A percentile compares a stretch with the other conserved stretches of the same genome.
Conservation (phyloP, 2,113 vertebrate species). For the Sakesphorus luctuosus region DNA sequence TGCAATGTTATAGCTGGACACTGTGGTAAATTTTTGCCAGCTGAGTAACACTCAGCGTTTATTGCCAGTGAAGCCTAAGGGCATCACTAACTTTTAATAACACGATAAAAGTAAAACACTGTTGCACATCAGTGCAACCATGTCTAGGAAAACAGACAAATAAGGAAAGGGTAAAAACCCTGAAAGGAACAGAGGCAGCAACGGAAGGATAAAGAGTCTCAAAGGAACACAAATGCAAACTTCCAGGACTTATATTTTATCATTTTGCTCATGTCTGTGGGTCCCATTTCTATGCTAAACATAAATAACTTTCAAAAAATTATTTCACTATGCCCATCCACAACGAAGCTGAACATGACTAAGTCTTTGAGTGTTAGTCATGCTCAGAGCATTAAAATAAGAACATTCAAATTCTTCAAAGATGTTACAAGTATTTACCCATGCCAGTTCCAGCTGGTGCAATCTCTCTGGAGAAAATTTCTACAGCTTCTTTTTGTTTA, state of each 20-base stretch:
- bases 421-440: conserved; percentile 70
- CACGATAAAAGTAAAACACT: not conserved
- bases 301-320: not conserved
- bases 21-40: not conserved
- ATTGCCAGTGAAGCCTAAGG: not conserved
- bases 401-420: not conserved
- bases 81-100: not conserved
- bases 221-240: not conserved
- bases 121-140: not conserved
- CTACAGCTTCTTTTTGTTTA: conserved; percentile 83
- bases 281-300: not conserved
- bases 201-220: not conserved
- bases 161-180: not conserved
- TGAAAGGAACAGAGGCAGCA: not conserved
- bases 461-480: conserved; percentile 86
- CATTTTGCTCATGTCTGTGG: not conserved
- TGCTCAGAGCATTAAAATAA: not conserved
- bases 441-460: conserved; percentile 86
- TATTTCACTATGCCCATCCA: not conserved
- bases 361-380: not conserved
- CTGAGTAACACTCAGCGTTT: not conserved
- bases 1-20: not conserved
- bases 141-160: not conserved
- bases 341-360: not conserved
- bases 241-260: not conserved